A percentile compares a stretch with the other conserved stretches of the same genome.
Evolutionary conservation across 2,113 vertebrate species (phyloP).

Genomic region (Pimephales promelas): DNA sequence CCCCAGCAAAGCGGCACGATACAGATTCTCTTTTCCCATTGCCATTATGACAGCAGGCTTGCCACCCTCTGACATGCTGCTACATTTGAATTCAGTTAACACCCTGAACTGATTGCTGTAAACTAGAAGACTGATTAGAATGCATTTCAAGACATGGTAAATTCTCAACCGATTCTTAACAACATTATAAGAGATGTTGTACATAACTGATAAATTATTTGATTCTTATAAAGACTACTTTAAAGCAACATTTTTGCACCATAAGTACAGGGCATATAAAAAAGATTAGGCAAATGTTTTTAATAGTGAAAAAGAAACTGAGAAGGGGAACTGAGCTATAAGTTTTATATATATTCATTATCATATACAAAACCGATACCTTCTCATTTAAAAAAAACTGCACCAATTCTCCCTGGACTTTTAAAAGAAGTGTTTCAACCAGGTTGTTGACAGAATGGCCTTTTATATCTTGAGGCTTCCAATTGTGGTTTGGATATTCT

Average conservation of each 20-base stretch:
- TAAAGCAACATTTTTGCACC: not conserved
- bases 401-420: not conserved
- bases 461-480: not conserved
- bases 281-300: not conserved
- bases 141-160: not conserved
- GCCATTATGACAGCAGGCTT: slow-evolving; percentile 49
- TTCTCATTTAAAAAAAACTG: not conserved
- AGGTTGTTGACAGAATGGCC: not conserved
- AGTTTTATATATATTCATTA: not conserved
- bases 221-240: not conserved
- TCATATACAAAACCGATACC: not conserved
- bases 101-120: slow-evolving; percentile 13
- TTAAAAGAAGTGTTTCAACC: not conserved
- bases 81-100: slow-evolving; percentile 50
- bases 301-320: not conserved
- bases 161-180: not conserved
- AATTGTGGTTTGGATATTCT: not conserved
- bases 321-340: not conserved
- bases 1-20: slow-evolving; percentile 59
- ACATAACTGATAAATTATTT: not conserved
- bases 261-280: not conserved
- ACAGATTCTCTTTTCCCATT: slow-evolving; percentile 58
- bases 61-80: slow-evolving; percentile 62
- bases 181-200: not conserved
- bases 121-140: not conserved